These are phyloP conservation scores for Drosophila setosimentum DNA, from an alignment of 2,888 invertebrate genomes.

Conservation along the genomic window DNA sequence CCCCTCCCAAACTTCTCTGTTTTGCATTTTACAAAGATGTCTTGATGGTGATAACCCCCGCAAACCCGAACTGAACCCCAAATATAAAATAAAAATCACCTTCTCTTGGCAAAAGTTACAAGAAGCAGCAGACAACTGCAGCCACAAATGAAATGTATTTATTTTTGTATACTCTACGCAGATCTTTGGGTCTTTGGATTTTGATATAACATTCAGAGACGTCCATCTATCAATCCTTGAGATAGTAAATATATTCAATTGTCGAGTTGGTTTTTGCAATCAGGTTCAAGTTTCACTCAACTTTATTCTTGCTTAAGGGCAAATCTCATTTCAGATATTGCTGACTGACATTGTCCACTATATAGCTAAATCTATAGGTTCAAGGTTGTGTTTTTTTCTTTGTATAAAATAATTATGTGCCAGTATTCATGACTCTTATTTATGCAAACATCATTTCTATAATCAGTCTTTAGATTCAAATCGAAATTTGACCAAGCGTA, in stretches of 20 bases:
- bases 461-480: too few relatives aligned
- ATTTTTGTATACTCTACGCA: constrained; percentile 23
- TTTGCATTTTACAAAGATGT: constrained; percentile 61
- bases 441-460: too few relatives aligned
- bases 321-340: too few relatives aligned
- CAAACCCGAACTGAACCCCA: constrained; percentile 19
- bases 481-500: too few relatives aligned
- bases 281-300: background rate
- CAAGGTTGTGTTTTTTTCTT: too few relatives aligned
- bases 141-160: constrained; percentile 51
- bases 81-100: constrained; percentile 15
- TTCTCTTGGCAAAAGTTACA: constrained; percentile 50
- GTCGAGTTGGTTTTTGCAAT: background rate
- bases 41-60: constrained; percentile 54
- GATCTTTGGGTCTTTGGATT: too few relatives aligned
- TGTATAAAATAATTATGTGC: too few relatives aligned
- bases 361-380: too few relatives aligned
- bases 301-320: background rate
- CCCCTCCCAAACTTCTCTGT: constrained; percentile 19
- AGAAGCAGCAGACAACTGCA: constrained; percentile 26
- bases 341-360: too few relatives aligned
- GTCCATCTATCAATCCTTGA: fast-evolving
- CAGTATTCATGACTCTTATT: too few relatives aligned
- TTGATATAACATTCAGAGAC: too few relatives aligned
- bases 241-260: background rate